Conservation (phyloP, 2,797 vertebrate genomes). For the Mormyrus proboscirostris region DNA sequence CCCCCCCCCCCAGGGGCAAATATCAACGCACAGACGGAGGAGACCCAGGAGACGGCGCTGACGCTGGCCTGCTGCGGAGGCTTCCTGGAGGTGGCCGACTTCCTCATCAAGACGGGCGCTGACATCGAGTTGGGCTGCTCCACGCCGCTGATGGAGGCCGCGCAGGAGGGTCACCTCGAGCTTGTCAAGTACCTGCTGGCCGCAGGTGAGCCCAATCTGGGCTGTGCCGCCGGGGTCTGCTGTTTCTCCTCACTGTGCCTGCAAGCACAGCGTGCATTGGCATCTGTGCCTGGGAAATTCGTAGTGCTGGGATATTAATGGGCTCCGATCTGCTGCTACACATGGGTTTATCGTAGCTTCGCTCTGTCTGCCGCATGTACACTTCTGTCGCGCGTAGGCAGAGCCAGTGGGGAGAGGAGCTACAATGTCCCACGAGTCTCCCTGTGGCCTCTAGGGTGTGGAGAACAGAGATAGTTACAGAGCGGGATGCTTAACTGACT, state of each 20-base stretch:
- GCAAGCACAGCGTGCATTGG: neutral
- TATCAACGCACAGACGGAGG: slow-evolving; percentile 97
- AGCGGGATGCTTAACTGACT: neutral
- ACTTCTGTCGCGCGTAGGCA: neutral
- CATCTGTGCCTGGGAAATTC: neutral
- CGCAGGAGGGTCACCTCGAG: slow-evolving; percentile 96
- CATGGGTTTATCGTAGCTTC: neutral
- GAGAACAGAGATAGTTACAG: neutral
- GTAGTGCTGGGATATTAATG: neutral
- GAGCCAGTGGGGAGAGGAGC: neutral
- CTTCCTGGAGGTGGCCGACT: slow-evolving; percentile 96
- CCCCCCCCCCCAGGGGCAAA: slow-evolving; percentile 73
- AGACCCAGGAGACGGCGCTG: slow-evolving; percentile 94
- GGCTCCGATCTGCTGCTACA: neutral
- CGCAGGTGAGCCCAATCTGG: slow-evolving; percentile 66
- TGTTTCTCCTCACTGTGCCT: neutral
- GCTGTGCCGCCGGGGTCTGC: neutral
- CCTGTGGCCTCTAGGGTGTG: neutral
- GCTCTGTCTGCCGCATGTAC: neutral
- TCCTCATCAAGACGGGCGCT: slow-evolving; percentile 95
- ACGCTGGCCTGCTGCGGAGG: slow-evolving; percentile 96
- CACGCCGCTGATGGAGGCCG: slow-evolving; percentile 96
- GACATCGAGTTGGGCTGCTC: slow-evolving; percentile 97
- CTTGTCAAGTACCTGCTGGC: slow-evolving; percentile 94
- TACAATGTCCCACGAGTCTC: neutral